phyloP scores from a whole-genome alignment of 2,888 invertebrate species.

The Bimastos eiseni region DNA sequence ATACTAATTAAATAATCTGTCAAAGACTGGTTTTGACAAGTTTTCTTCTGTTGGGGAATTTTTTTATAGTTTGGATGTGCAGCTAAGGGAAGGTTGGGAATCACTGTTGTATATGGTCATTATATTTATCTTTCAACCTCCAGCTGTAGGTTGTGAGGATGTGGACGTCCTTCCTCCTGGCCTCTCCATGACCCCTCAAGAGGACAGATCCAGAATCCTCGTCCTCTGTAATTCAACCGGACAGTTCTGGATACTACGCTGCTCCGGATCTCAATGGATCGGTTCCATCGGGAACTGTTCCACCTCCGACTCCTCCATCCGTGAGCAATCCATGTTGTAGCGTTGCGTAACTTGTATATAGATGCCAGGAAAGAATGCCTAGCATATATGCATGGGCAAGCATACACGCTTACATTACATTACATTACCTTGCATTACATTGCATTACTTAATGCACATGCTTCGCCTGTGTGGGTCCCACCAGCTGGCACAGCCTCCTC shows the following conservation, averaged over 20 bases:
- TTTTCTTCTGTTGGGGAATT: too few species aligned
- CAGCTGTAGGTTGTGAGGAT: neutral
- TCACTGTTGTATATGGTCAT: neutral
- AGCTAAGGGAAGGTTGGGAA: too few species aligned
- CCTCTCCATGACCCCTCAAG: neutral
- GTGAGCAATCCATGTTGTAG: neutral
- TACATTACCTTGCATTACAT: too few species aligned
- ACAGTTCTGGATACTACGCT: conserved; percentile 10
- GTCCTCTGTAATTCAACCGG: conserved; percentile 21
- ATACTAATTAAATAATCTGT: too few species aligned
- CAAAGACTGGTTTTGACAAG: too few species aligned
- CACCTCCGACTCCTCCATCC: neutral
- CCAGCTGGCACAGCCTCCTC: too few species aligned
- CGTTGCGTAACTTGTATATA: too few species aligned
- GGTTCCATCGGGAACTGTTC: conserved; percentile 28
- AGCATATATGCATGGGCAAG: too few species aligned
- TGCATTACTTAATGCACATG: too few species aligned
- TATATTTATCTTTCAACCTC: neutral
- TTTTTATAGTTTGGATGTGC: neutral
- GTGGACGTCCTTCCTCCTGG: neutral
- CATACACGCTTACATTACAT: too few species aligned
- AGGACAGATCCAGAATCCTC: neutral
- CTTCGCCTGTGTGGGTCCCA: too few species aligned
- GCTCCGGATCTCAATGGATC: conserved; percentile 18
- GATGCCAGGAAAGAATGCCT: too few species aligned